phyloP scores from a whole-genome alignment of 2,797 vertebrate species.

The Crocidura indochinensis region DNA sequence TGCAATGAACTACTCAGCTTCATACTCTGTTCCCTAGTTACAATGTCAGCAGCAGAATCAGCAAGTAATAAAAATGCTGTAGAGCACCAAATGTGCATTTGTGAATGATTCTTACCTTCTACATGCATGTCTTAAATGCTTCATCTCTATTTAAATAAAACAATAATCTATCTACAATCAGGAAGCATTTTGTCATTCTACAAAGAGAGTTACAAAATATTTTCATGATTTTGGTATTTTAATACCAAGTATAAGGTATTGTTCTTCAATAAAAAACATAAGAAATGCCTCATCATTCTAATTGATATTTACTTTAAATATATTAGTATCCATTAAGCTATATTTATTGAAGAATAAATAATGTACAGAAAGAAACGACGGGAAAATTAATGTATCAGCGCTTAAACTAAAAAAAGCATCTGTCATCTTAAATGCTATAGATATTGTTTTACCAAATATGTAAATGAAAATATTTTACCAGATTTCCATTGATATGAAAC shows the following conservation, averaged over 20 bases:
- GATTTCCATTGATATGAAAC: slow-evolving; percentile 81
- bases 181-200: not conserved
- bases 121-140: slow-evolving; percentile 13
- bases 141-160: slow-evolving; percentile 4
- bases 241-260: slow-evolving; percentile 29
- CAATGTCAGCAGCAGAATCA: not conserved
- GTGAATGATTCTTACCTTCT: not conserved
- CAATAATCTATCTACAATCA: slow-evolving; percentile 19
- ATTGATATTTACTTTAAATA: slow-evolving; percentile 81
- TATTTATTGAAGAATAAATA: slow-evolving; percentile 86
- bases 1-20: not conserved
- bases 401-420: slow-evolving; percentile 89
- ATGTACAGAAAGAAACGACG: slow-evolving; percentile 89
- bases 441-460: slow-evolving; percentile 81
- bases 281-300: slow-evolving; percentile 64
- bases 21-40: not conserved
- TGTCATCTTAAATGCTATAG: slow-evolving; percentile 87
- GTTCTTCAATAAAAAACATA: slow-evolving; percentile 55
- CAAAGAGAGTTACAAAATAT: not conserved
- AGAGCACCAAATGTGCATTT: not conserved
- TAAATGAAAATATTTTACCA: slow-evolving; percentile 90
- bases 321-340: slow-evolving; percentile 88
- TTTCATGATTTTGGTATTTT: not conserved
- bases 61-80: not conserved
- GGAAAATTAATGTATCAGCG: slow-evolving; percentile 88